Evolutionary conservation across 2,888 invertebrate species (phyloP), one percentile per base, ranked within the genome.

Genomic region (Polymixis flavicincta): DNA sequence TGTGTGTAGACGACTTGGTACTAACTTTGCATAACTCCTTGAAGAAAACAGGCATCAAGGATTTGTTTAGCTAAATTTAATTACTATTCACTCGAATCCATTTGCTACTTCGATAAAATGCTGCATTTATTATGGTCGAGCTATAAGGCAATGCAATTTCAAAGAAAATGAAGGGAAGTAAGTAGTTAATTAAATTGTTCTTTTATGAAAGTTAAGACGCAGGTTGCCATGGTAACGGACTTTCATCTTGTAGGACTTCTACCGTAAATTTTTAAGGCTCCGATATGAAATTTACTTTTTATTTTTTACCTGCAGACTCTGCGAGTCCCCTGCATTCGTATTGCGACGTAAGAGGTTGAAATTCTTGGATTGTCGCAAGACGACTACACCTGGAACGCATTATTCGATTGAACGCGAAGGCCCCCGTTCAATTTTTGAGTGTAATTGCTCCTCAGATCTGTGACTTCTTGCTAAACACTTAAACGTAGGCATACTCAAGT

Each of bases 391-490:
- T 13, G 42, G 42, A 45, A 45, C 42, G 11, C 42, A 45, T 45
- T 45, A 45, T 45, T 11, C 0, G 9, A 45, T 45, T 45, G 11
- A 45, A 45, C 3, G 11, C 2, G 42, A 45, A 11, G 42, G 42
- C 11, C 42, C 2, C 13, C 13, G 42, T 11, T 1, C 42, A 6
- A 45, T 45, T 45, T n/a, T 2, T 45, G 0, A 45, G 42, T 45
- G 42, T 45, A 37, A 37, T 37, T 37, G 37, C 11, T 45, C 42
- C 42, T 45, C 42, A 45, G 54, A 60, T 59, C 19, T 67, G 48
- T 22, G 45, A 76, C 59, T 70, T 57, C 59, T 85, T 87, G 85
- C 79, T 79, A 61, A 13, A 28, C 13, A 55, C 74, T 65, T 17
- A 17, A 14, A 7, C 6, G 55, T 50, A 85, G 85, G 85, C 85